Base-by-base conservation (phyloP, 2,113 vertebrate species). In the Prietella phreatophila region DNA sequence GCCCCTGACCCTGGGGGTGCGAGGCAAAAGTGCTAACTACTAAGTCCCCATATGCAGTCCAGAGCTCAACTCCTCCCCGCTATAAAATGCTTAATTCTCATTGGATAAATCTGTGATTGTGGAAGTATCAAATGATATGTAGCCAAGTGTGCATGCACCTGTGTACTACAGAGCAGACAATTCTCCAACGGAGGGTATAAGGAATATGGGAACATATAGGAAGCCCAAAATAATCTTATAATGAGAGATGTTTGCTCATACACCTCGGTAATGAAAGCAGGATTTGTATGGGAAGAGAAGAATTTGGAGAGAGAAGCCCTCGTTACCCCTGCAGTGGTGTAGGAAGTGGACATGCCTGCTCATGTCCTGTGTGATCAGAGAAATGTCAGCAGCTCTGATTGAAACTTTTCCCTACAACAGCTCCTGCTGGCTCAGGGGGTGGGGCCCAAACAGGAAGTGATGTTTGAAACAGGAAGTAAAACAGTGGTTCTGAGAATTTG, bases 301-400 rank as follows among this genome's bases (percentile, higher is more conserved):
- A 6, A 47, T 47, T 47, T 47, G 67, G 42, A 20, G 36, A 22
- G 75, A 5, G 9, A 47, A 50, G 11, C 42, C 42, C 27, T 25
- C 9, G 27, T 65, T 65, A n/a, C 92, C 83, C 93, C 93, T 82
- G 39, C 75, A 83, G 86, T 20, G 56, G n/a, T 53, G 39, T 33
- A 65, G 86, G 69, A 78, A 73, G 56, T 61, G 90, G 89, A 90
- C 83, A 89, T 92, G 93, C 88, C 90, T 85, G 89, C 83, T 91
- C 91, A 90, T 91, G 89, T 65, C 89, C 20, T 90, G 84, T 90
- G 58, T 76, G 86, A 86, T 80, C 89, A 79, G 88, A 82, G 75
- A 90, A 81, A 58, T 90, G 65, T 91, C 90, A 30, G 88, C 80
- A 87, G 73, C 82, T 85, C 58, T 73, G 82, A 85, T 87, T 93